Base-by-base conservation (phyloP, 2,888 invertebrate species). In the Hermodice carunculata region DNA sequence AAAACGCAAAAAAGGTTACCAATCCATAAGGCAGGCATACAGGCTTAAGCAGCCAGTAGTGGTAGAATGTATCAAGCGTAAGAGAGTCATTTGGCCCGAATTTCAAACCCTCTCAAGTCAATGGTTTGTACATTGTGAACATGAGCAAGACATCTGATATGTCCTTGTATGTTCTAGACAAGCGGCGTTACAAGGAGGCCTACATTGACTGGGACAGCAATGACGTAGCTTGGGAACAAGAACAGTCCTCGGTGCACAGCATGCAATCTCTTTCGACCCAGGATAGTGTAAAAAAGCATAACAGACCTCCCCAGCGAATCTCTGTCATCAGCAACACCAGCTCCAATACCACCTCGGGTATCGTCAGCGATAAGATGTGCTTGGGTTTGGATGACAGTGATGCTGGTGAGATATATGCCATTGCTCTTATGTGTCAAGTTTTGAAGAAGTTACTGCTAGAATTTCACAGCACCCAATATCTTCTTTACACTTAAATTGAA, bases 341-440 rank as follows among this genome's bases (percentile, higher is more conserved):
- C 79, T 96, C 96, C n/a, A 96, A 96, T 83, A 97, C 96, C 43
- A 97, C 97, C 28, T 96, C 96, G 32, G 97, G 97, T 65, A 96
- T 97, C 77, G 96, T 96, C 49, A 96, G 96, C 85, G 97, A 97
- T 32, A 57, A 51, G 29, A 43, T 54, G 54, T 52, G 58, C 49
- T 40, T 42, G 26, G 62, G 64, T 22, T 52, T 68, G 31, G 68
- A 68, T 31, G 67, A 64, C n/a, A 68, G 68, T 37, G 68, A 68
- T 58, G 68, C 61, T 61, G 54, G 43, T 54, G 40, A 22, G 24
- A 5, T 19, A 3, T 28, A 31, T 28, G 14, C 46, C n/a, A 46
- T 11, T 14, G 5, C 28, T 52, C n/a, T 28, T 52, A 11, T 32
- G 19, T 4, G n/a, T n/a, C n/a, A n/a, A n/a, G n/a, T n/a, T n/a